Evolutionary conservation across 2,113 vertebrate species (phyloP).

Genomic region (Sula dactylatra): DNA sequence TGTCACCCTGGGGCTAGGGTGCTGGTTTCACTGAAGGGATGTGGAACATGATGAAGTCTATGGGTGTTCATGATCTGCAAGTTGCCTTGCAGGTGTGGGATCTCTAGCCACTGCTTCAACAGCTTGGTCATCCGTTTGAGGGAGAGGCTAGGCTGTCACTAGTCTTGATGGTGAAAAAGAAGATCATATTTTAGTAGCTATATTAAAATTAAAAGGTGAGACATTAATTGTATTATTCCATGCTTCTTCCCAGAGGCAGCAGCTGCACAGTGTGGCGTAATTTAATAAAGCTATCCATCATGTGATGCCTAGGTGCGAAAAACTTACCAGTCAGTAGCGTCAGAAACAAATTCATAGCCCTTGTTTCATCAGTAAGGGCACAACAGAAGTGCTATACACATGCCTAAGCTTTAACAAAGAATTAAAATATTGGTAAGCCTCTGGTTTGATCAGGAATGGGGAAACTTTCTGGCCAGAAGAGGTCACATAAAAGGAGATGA

Average conservation of each 20-base stretch:
- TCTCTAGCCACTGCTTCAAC: background rate
- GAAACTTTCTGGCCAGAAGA: background rate
- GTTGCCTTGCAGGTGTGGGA: background rate
- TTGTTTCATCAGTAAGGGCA: background rate
- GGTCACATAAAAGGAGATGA: background rate
- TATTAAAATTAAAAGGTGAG: background rate
- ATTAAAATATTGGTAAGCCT: background rate
- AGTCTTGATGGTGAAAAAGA: background rate
- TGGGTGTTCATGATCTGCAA: background rate
- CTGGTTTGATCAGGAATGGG: background rate
- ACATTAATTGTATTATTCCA: background rate
- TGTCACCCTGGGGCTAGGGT: background rate
- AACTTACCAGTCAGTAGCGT: background rate
- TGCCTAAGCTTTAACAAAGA: background rate
- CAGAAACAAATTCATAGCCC: background rate
- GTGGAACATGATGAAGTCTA: background rate
- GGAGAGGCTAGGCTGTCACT: background rate
- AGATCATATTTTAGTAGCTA: background rate
- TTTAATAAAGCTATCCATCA: background rate
- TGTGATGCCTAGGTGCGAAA: background rate
- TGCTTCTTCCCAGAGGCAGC: background rate
- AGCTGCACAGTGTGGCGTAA: background rate
- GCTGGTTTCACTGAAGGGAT: background rate
- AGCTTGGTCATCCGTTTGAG: background rate
- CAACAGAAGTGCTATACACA: fast-evolving